Evolutionary conservation across 2,888 invertebrate species (phyloP).

Genomic region (Cephonodes hylas): DNA sequence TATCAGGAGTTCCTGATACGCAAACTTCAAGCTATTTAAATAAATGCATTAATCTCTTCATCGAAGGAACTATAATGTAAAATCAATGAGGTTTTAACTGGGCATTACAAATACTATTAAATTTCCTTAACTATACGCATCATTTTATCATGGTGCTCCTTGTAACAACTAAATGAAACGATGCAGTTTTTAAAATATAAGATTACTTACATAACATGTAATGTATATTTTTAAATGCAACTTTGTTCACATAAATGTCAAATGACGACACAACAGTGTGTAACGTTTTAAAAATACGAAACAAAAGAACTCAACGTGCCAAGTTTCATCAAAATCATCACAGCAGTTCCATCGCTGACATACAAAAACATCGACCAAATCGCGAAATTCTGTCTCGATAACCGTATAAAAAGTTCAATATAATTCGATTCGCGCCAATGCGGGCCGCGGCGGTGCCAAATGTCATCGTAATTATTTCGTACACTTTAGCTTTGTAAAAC

Average conservation of each 20-base stretch:
- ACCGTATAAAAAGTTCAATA: neutral
- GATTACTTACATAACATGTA: neutral
- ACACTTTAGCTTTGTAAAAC: neutral
- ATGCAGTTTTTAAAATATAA: too few relatives aligned
- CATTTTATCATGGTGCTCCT: neutral
- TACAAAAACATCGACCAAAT: neutral
- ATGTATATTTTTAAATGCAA: neutral
- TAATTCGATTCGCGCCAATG: neutral
- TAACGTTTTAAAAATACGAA: neutral
- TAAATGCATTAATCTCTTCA: too few relatives aligned
- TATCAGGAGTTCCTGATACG: too few relatives aligned
- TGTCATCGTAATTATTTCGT: neutral
- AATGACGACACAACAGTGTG: neutral
- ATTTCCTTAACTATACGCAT: too few relatives aligned
- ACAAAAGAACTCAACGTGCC: neutral
- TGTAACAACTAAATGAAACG: too few relatives aligned
- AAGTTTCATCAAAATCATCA: neutral
- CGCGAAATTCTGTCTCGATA: neutral
- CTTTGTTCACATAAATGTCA: neutral
- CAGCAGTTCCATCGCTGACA: neutral
- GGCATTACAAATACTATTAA: too few relatives aligned
- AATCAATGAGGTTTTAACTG: too few relatives aligned
- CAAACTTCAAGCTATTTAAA: too few relatives aligned
- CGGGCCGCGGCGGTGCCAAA: neutral
- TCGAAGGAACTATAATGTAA: too few relatives aligned